Conservation (phyloP, 2,113 vertebrate genomes). For the Pseudolaguvia tuberculata region DNA sequence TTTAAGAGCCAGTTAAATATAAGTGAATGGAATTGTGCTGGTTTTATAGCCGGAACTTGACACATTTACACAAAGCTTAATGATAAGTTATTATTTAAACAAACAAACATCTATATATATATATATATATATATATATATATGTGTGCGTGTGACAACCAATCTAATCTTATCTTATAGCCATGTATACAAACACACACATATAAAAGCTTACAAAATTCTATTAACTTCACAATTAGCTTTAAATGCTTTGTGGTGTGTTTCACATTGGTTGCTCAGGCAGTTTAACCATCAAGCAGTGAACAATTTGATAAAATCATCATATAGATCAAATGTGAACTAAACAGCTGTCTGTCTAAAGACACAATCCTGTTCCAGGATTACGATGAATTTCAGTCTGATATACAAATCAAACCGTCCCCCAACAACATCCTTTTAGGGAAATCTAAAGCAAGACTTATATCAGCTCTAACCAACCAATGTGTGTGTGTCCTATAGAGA, state of each 20-base stretch:
- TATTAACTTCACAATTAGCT: no score
- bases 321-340: no score
- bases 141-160: no score
- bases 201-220: no score
- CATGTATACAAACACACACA: no score
- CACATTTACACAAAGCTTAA: neutral
- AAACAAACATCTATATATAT: no score
- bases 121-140: no score
- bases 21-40: neutral
- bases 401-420: neutral
- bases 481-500: constrained; percentile 25
- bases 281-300: neutral
- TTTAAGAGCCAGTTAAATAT: constrained; percentile 7
- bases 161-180: no score
- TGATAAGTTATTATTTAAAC: neutral
- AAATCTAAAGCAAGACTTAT: constrained; percentile 20
- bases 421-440: constrained; percentile 15
- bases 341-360: neutral
- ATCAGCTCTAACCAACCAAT: constrained; percentile 5
- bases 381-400: neutral
- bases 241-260: no score
- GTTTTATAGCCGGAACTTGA: neutral
- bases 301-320: no score
- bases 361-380: neutral
- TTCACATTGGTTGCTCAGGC: constrained; percentile 19